Evolutionary conservation across 1,140 invertebrate genomes (phyloP).

Genomic region (Bilobella aurantiaca): DNA sequence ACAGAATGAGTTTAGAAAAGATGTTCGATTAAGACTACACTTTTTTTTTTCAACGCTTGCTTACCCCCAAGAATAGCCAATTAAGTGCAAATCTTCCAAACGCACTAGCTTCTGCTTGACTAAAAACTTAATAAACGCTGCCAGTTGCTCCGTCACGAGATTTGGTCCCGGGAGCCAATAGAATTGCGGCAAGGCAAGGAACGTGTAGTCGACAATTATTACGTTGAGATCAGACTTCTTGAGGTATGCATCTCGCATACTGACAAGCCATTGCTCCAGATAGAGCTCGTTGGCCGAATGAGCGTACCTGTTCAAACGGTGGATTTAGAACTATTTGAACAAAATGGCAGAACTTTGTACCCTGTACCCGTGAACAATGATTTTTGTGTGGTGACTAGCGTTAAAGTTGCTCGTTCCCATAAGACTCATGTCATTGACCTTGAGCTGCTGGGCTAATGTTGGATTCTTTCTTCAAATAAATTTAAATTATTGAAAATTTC

Average conservation of each 20-base stretch:
- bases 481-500: constrained; percentile 14
- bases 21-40: neutral
- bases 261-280: constrained; percentile 12
- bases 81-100: constrained; percentile 1
- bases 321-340: too few species aligned
- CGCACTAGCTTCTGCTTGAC: neutral
- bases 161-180: neutral
- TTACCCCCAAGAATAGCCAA: constrained; percentile 6
- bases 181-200: neutral
- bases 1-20: neutral
- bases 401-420: constrained; percentile 22
- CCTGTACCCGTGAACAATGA: constrained; percentile 25
- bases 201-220: constrained; percentile 1
- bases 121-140: neutral
- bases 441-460: constrained; percentile 18
- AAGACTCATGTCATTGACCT: constrained; percentile 10
- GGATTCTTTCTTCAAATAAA: constrained; percentile 25
- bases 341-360: too few species aligned
- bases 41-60: neutral
- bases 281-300: constrained; percentile 21
- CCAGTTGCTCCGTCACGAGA: neutral
- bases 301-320: too few species aligned
- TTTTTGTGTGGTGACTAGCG: constrained; percentile 16
- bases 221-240: neutral
- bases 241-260: constrained; percentile 7